Evolutionary conservation across 2,888 invertebrate genomes (phyloP).

Genomic region (Odontocolon sp.): DNA sequence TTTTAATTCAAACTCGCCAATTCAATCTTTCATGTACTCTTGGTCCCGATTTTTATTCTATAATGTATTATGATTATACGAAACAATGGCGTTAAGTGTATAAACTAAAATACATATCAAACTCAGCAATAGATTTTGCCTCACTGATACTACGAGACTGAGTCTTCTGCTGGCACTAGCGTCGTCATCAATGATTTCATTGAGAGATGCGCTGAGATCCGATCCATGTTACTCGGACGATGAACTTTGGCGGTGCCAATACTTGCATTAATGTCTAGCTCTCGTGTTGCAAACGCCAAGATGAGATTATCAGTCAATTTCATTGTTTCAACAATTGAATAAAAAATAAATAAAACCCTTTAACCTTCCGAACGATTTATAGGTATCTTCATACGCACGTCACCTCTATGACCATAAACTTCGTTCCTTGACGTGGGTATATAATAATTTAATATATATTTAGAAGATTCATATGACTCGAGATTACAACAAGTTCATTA

Average conservation of each 20-base stretch:
- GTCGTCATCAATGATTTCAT: conserved; percentile 61
- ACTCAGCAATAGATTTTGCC: conserved; percentile 48
- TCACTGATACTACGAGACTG: background rate
- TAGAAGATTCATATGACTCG: conserved; percentile 44
- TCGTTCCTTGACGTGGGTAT: background rate
- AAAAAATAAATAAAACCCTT: conserved; percentile 8
- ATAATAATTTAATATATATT: conserved; percentile 24
- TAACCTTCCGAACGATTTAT: conserved; percentile 11
- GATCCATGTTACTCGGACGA: conserved; percentile 43
- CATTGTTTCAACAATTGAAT: background rate
- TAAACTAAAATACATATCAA: no score
- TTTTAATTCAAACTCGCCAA: background rate
- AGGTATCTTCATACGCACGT: background rate
- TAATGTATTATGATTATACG: no score
- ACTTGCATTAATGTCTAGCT: conserved; percentile 29
- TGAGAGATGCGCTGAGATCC: conserved; percentile 44
- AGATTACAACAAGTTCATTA: conserved; percentile 32
- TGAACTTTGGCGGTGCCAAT: conserved; percentile 54
- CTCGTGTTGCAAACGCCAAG: conserved; percentile 13
- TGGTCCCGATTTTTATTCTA: no score
- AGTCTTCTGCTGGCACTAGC: conserved; percentile 17
- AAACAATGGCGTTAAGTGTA: no score
- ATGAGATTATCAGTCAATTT: conserved; percentile 14
- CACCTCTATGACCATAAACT: background rate
- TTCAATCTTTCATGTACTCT: no score